phyloP scores from a whole-genome alignment of 2,888 invertebrate species.

The Pristionchus arcanus region DNA sequence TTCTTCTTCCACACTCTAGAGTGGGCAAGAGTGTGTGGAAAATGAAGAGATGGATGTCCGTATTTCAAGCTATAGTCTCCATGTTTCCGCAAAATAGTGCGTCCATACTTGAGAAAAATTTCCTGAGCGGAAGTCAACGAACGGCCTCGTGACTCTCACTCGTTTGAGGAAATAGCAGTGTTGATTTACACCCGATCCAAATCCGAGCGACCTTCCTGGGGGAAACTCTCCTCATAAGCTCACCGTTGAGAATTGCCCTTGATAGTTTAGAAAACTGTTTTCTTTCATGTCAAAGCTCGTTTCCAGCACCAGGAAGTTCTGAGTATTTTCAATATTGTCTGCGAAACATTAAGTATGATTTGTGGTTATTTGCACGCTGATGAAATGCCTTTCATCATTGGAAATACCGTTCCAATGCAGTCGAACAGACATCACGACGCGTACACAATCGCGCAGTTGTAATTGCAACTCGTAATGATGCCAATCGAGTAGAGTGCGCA shows the following conservation, averaged over 20 bases:
- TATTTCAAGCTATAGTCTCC: too few species aligned
- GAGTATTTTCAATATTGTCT: too few species aligned
- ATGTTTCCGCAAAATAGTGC: not conserved
- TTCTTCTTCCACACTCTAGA: too few species aligned
- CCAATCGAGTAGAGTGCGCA: too few species aligned
- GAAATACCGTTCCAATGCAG: not conserved
- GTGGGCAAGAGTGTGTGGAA: too few species aligned
- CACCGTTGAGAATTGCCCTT: not conserved
- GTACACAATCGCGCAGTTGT: not conserved
- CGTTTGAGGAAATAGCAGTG: not conserved
- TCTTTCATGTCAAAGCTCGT: too few species aligned
- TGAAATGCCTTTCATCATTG: not conserved
- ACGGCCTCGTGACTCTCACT: not conserved
- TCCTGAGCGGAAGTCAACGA: not conserved
- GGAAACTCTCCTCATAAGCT: not conserved
- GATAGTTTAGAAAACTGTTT: too few species aligned
- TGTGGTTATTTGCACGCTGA: not conserved
- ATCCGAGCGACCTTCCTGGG: not conserved
- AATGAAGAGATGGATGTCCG: too few species aligned
- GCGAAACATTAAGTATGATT: too few species aligned
- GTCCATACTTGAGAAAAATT: not conserved
- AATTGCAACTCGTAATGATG: not conserved
- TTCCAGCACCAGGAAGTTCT: too few species aligned
- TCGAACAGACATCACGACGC: not conserved
- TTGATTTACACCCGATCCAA: slow-evolving; percentile 19